Evolutionary conservation across 2,797 vertebrate species (phyloP), one percentile per base, ranked within the genome.

Genomic region (Tragelaphus oryx): DNA sequence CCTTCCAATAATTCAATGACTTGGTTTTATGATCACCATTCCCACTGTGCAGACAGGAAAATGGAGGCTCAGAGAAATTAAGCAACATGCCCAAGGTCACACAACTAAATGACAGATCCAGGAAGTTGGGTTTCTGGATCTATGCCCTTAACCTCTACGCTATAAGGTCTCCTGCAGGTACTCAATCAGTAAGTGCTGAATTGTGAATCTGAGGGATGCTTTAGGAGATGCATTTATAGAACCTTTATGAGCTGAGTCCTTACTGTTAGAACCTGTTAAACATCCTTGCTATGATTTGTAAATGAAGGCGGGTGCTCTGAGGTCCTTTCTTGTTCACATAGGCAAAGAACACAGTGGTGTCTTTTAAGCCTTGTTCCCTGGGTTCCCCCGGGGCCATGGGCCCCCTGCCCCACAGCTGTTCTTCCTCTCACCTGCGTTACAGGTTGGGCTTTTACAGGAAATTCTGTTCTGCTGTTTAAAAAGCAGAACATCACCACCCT

Each of bases 391-490:
- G 59, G 55, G 86, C 86, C 90, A 12, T 4, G 33, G 44, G 54
- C 37, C 11, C 68, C 62, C 87, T 75, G 52, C 59, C 50, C 17
- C 50, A 37, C 57, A 78, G 33, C 26, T 9, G 22, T 46, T 65
- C 62, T 37, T 4, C 17, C 22, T 55, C 59, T 93, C 81, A 62
- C 84, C 81, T 93, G 81, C 75, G 24, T 28, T 20, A 44, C 60
- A 83, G 65, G 80, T 57, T 30, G 76, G 20, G 30, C 22, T 50
- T 87, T 94, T 94, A 93, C 37, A 76, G 92, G 91, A 95, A 93
- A 96, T 81, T 92, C 89, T 59, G 93, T 85, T 95, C 60, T 89
- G 62, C 75, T 92, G 55, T 82, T 95, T 83, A 75, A 93, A 95
- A 95, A 86, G 55, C 60, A 87, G 80, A 89, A 94, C 71, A 20